Evolutionary conservation across 2,888 invertebrate species (phyloP).

Genomic region (Ophion ventricosus): DNA sequence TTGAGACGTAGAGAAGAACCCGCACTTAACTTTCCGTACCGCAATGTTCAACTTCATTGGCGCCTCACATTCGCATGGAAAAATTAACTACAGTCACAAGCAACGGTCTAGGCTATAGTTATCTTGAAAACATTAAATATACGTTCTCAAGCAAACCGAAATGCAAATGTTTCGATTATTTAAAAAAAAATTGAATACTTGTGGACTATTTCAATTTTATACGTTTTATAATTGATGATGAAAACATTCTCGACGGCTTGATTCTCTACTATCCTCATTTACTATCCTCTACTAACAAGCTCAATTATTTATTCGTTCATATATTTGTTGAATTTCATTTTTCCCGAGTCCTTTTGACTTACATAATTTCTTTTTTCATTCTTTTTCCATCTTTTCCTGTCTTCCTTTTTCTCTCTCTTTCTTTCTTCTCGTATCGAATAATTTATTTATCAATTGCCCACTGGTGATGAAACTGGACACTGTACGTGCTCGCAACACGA

Average conservation of each 20-base stretch:
- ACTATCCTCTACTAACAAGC: not conserved
- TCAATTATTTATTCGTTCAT: not conserved
- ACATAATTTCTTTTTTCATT: slow-evolving; percentile 3
- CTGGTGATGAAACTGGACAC: slow-evolving; percentile 71
- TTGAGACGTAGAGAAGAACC: slow-evolving; percentile 6
- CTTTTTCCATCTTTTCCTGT: not conserved
- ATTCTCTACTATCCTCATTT: slow-evolving; percentile 33
- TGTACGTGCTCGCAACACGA: slow-evolving; percentile 69
- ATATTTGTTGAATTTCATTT: not conserved
- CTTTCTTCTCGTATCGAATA: slow-evolving; percentile 69
- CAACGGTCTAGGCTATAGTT: too few species aligned
- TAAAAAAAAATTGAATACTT: too few species aligned
- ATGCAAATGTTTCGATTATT: too few species aligned
- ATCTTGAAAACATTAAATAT: too few species aligned
- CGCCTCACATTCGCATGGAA: too few species aligned
- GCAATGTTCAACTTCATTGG: not conserved
- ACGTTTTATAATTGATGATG: not conserved
- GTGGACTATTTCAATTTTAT: too few species aligned
- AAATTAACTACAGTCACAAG: too few species aligned
- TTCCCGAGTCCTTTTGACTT: not conserved
- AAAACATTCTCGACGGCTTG: slow-evolving; percentile 23
- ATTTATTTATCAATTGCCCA: slow-evolving; percentile 71
- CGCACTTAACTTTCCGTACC: slow-evolving; percentile 9
- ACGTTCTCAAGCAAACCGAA: too few species aligned
- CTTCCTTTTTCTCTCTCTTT: slow-evolving; percentile 41